phyloP scores from a whole-genome alignment of 2,113 vertebrate species.

The Lampris megalopsis region DNA sequence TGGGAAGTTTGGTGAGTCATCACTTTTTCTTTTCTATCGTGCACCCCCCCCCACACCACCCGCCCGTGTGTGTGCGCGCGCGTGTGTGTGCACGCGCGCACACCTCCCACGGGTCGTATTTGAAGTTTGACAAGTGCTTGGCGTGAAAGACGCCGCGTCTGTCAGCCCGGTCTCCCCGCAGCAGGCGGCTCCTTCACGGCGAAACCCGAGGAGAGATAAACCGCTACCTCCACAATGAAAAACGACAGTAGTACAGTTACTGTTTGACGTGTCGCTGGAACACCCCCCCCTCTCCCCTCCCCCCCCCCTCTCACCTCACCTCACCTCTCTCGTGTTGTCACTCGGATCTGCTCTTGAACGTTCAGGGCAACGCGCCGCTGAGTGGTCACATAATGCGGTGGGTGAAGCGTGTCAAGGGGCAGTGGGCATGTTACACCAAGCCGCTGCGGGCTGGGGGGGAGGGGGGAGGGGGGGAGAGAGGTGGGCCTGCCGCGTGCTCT shows the following conservation, averaged over 20 bases:
- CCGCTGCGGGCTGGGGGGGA: too few species aligned
- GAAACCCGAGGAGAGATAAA: conserved; percentile 58
- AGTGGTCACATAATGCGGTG: conserved; percentile 39
- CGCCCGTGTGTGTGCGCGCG: too few species aligned
- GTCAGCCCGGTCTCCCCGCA: too few species aligned
- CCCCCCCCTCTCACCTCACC: too few species aligned
- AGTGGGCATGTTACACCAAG: too few species aligned
- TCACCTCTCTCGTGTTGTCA: neutral
- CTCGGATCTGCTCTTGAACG: conserved; percentile 34
- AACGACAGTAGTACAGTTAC: conserved; percentile 37
- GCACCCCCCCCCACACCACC: conserved; percentile 28
- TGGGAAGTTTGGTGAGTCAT: conserved; percentile 86
- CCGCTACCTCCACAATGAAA: conserved; percentile 14
- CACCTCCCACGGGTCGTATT: conserved; percentile 40
- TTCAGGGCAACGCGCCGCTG: too few species aligned
- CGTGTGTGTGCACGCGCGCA: too few species aligned
- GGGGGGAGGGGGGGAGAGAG: too few species aligned
- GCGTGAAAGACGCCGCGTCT: neutral
- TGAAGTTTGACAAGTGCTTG: conserved; percentile 48
- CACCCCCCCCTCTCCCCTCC: neutral
- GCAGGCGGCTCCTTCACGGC: conserved; percentile 31
- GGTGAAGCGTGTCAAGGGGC: conserved; percentile 61
- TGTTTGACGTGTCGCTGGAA: conserved; percentile 38
- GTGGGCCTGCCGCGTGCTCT: too few species aligned
- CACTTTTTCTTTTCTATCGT: conserved; percentile 80